Base-by-base conservation (phyloP, 2,888 invertebrate genomes). In the Minunthozetes semirufus region DNA sequence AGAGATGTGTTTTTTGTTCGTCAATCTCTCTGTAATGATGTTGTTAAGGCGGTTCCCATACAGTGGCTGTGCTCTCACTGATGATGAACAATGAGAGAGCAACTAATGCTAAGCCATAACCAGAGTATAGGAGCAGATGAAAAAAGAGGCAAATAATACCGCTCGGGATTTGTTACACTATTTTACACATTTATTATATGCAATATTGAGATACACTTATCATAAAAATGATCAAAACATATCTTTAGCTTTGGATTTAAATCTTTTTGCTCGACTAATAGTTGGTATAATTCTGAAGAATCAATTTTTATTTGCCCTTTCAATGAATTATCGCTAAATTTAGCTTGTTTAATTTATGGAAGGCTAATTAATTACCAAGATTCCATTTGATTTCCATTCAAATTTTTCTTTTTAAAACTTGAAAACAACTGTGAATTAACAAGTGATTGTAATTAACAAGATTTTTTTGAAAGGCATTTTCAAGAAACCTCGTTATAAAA, bases 11-110 rank as follows among this genome's bases (percentile, higher is more conserved):
- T 42, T 42, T 42, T 42, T 42, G 29, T 29, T 33, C 29, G n/a
- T 33, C 63, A 63, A 63, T 63, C 63, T 63, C 63, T 38, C 63
- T 27, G 33, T 63, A 63, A 63, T 63, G 63, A 63, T 63, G 63
- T 63, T 63, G 63, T 63, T 63, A 63, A 63, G 63, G 63, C 63
- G 63, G 63, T 27, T 63, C 63, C 63, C 63, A 63, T 63, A 63
- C 63, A 42, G 42, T 42, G 42, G 11, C 29, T 27, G 29, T 59
- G 59, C 59, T 59, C 5, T 27, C 27, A 38, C 3, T 27, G 17
- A 13, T 63, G 63, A 63, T 29, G 33, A 33, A 63, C 33, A 63
- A 33, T 22, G 61, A 61, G 61, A 63, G 63, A 63, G 63, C 1
- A 27, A n/a, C n/a, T n/a, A 15, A 33, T 22, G 27, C 27, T 59